Percentiles rank a stretch among this genome's conserved stretches.
Evolutionary conservation across 2,888 invertebrate species (phyloP).

Genomic region (Octonoba sinensis): DNA sequence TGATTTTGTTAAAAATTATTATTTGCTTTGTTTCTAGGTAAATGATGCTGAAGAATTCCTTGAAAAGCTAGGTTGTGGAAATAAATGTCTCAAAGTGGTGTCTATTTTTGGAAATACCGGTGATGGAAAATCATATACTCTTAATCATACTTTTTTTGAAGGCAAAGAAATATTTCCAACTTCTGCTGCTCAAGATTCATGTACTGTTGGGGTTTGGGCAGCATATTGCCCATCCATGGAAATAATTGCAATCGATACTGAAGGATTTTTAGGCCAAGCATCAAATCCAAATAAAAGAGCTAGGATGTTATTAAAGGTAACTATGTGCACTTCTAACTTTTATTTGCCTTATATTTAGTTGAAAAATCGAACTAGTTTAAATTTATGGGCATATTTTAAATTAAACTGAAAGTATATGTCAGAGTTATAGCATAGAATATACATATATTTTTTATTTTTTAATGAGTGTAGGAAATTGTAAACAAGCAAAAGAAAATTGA

Average conservation of each 20-base stretch:
- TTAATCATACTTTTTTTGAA: slow-evolving; percentile 81
- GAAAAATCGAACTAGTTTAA: neutral
- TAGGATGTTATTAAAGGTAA: slow-evolving; percentile 79
- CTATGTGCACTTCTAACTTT: neutral
- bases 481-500: too few relatives aligned
- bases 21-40: slow-evolving; percentile 67
- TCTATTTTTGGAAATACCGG: slow-evolving; percentile 88
- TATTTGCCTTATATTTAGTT: neutral
- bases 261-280: slow-evolving; percentile 80
- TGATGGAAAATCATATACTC: slow-evolving; percentile 84
- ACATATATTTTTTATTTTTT: too few relatives aligned
- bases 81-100: slow-evolving; percentile 78
- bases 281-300: slow-evolving; percentile 78
- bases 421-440: neutral
- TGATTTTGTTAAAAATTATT: too few relatives aligned
- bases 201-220: slow-evolving; percentile 84
- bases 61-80: slow-evolving; percentile 69
- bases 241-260: slow-evolving; percentile 83
- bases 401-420: too few relatives aligned
- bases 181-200: slow-evolving; percentile 78
- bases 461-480: too few relatives aligned
- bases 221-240: slow-evolving; percentile 79
- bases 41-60: slow-evolving; percentile 69
- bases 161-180: slow-evolving; percentile 78
- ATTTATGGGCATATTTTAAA: neutral